Evolutionary conservation across 2,888 invertebrate species (phyloP).

Genomic region (Aphidoletes aphidimyza): DNA sequence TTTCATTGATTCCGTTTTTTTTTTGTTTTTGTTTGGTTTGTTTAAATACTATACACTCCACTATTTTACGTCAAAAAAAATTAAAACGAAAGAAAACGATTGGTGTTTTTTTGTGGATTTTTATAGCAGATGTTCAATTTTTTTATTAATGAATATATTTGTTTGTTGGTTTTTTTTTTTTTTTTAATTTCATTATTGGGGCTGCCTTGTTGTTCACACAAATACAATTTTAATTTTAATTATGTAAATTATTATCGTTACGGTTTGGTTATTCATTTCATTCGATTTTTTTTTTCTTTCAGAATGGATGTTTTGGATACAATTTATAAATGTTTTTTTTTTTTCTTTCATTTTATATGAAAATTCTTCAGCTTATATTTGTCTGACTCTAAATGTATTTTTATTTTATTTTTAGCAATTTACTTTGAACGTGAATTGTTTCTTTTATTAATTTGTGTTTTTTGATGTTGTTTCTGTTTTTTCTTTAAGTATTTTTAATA

Average conservation of each 20-base stretch:
- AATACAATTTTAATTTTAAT: slow-evolving; percentile 44
- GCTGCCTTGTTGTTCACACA: slow-evolving; percentile 48
- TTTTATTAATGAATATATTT: background rate
- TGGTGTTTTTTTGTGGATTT: background rate
- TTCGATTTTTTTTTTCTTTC: background rate
- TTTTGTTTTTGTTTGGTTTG: too few species aligned
- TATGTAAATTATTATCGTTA: slow-evolving; percentile 8
- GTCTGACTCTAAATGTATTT: background rate
- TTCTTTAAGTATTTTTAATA: background rate
- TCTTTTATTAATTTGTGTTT: background rate
- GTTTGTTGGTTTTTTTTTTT: too few species aligned
- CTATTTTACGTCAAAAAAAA: background rate
- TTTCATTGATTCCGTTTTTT: too few species aligned
- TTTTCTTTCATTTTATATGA: background rate
- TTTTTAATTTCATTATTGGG: background rate
- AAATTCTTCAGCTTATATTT: background rate
- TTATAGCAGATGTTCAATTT: slow-evolving; percentile 26
- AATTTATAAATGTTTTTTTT: background rate
- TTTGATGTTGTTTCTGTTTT: background rate
- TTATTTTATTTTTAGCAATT: background rate
- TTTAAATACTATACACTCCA: background rate
- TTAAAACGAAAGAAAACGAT: slow-evolving; percentile 37
- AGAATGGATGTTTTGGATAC: background rate
- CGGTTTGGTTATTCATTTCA: slow-evolving; percentile 17
- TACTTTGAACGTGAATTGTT: background rate